Percentiles rank a stretch among this genome's conserved stretches.
Evolutionary conservation across 1,140 invertebrate species (phyloP).

Genomic region (Bacillus rossius): DNA sequence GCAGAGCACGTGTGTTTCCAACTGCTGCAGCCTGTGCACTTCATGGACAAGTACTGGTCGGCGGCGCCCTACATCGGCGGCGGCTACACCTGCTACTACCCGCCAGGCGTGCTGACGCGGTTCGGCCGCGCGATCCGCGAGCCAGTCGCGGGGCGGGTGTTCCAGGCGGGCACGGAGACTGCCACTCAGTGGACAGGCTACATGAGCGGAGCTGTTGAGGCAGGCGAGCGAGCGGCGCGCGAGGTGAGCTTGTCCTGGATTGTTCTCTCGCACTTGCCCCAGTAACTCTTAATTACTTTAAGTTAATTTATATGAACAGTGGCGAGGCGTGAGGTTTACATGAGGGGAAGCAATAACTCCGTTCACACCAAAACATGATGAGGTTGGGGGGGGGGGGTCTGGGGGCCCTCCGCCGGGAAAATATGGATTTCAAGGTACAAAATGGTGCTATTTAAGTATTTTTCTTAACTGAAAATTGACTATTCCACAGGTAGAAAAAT

Average conservation of each 20-base stretch:
- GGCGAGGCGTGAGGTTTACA: too few species aligned
- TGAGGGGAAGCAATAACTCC: too few species aligned
- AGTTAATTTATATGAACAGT: too few species aligned
- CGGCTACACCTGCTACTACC: slow-evolving; percentile 30
- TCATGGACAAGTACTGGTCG: slow-evolving; percentile 39
- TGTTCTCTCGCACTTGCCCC: too few species aligned
- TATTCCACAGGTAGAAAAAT: too few species aligned
- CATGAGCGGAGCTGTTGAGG: slow-evolving; percentile 50
- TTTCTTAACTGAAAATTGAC: too few species aligned
- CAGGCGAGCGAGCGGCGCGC: slow-evolving; percentile 47
- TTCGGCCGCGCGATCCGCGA: slow-evolving; percentile 24
- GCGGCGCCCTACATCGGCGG: slow-evolving; percentile 39
- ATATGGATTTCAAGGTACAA: too few species aligned
- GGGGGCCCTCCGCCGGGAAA: too few species aligned
- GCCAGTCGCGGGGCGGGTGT: slow-evolving; percentile 29
- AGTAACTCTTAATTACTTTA: too few species aligned
- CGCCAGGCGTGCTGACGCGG: slow-evolving; percentile 26
- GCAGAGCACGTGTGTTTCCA: not conserved
- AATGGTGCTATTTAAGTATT: too few species aligned
- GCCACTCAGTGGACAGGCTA: slow-evolving; percentile 50
- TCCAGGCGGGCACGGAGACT: slow-evolving; percentile 51
- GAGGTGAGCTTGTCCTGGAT: slow-evolving; percentile 43
- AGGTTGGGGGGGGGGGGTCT: too few species aligned
- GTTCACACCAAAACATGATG: too few species aligned
- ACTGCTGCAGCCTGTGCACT: slow-evolving; percentile 27